Conservation (phyloP, 2,888 invertebrate genomes). For the Melinopterus prodromus region DNA sequence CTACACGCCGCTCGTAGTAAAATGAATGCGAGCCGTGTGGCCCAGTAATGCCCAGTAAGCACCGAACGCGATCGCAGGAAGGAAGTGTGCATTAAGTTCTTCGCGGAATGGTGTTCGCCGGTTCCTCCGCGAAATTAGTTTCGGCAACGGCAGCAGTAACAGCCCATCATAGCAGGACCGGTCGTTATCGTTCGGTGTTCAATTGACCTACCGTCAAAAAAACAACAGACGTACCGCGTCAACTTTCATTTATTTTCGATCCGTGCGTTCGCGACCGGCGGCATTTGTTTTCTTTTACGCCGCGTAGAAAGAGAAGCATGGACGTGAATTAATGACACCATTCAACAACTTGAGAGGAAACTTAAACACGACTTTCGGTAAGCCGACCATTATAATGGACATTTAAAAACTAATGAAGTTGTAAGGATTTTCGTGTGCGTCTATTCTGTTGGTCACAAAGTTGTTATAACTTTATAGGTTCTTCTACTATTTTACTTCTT, state of each 20-base stretch:
- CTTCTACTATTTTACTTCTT: no score
- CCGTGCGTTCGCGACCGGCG: not conserved
- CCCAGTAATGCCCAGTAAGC: slow-evolving; percentile 30
- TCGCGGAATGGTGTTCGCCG: slow-evolving; percentile 22
- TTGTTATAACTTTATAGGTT: no score
- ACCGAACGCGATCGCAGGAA: slow-evolving; percentile 28
- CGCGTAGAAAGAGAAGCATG: slow-evolving; percentile 6
- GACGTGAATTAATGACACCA: slow-evolving; percentile 17
- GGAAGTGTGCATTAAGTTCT: slow-evolving; percentile 27
- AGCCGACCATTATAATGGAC: not conserved
- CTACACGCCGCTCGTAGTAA: slow-evolving; percentile 24
- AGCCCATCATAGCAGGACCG: slow-evolving; percentile 1
- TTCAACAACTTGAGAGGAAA: slow-evolving; percentile 5
- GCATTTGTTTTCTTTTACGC: not conserved
- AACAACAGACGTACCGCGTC: not conserved
- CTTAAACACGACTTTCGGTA: not conserved
- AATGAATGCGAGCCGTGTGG: slow-evolving; percentile 29
- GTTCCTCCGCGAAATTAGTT: slow-evolving; percentile 5
- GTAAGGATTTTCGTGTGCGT: not conserved
- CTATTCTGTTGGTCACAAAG: no score
- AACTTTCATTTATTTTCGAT: not conserved
- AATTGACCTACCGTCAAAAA: not conserved
- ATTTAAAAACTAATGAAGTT: not conserved
- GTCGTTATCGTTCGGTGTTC: not conserved
- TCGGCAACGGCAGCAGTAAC: not conserved